Conservation (phyloP, 2,797 vertebrate genomes). For the Vireo griseus region DNA sequence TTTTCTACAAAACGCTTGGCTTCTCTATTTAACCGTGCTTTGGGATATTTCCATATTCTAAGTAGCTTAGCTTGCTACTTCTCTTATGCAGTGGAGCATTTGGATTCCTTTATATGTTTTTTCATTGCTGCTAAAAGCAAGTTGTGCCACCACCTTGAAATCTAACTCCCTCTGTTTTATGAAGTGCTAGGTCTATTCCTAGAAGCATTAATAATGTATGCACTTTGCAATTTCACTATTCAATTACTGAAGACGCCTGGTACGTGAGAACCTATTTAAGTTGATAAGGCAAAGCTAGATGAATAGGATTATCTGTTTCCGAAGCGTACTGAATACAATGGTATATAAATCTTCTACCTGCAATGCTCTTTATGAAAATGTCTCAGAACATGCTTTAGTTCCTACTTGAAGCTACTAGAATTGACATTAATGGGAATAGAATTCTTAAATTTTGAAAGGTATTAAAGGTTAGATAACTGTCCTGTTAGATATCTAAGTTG, state of each 20-base stretch:
- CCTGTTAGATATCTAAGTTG: neutral
- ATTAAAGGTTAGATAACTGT: neutral
- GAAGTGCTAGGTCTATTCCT: neutral
- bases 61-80: neutral
- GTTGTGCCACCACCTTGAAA: neutral
- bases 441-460: neutral
- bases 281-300: slow-evolving; percentile 25
- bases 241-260: neutral
- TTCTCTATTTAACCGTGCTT: neutral
- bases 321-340: neutral
- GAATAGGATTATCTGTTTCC: slow-evolving; percentile 29
- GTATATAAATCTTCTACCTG: neutral
- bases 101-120: neutral
- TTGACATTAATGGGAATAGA: neutral
- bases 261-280: neutral
- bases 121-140: neutral
- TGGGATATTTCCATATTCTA: neutral
- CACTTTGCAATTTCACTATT: slow-evolving; percentile 6
- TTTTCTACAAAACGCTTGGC: neutral
- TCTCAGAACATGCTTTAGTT: neutral
- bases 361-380: neutral
- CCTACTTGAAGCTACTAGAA: neutral
- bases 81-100: neutral
- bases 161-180: neutral
- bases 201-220: slow-evolving; percentile 31